Conservation (phyloP, 2,888 invertebrate species). For the Caenorhabditis wallacei region DNA sequence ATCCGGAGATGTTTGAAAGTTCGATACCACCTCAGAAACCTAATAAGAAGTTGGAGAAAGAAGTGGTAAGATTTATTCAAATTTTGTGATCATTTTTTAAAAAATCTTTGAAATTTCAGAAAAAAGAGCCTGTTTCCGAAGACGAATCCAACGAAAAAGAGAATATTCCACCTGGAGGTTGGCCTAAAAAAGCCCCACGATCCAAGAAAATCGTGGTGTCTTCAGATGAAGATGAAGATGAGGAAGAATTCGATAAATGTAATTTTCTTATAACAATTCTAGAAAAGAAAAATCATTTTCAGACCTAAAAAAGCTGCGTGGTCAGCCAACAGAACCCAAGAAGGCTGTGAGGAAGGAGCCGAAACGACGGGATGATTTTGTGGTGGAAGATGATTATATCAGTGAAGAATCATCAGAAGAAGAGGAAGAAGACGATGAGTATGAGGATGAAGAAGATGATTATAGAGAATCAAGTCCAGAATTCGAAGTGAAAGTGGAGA, state of each 20-base stretch:
- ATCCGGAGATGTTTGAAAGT: constrained; percentile 62
- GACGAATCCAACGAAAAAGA: constrained; percentile 35
- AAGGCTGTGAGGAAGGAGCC: constrained; percentile 24
- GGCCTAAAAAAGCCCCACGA: background rate
- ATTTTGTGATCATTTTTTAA: background rate
- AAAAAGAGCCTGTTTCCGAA: constrained; percentile 30
- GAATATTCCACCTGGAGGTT: constrained; percentile 30
- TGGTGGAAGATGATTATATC: constrained; percentile 50
- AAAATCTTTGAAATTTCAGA: constrained; percentile 25
- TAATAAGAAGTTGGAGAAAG: constrained; percentile 2
- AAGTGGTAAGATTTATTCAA: constrained; percentile 24
- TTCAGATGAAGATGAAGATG: constrained; percentile 51
- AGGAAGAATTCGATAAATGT: constrained; percentile 53
- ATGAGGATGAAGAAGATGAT: constrained; percentile 30
- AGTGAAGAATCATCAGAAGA: constrained; percentile 38
- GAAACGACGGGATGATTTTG: constrained; percentile 35
- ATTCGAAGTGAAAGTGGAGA: too few species aligned
- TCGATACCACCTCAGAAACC: constrained; percentile 17
- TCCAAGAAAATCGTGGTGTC: constrained; percentile 37
- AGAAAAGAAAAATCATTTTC: too few species aligned
- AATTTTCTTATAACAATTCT: background rate
- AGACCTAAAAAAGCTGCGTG: constrained; percentile 46
- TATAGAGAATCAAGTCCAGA: constrained; percentile 36
- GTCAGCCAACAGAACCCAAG: constrained; percentile 3
- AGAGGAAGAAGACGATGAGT: constrained; percentile 18